A percentile compares a stretch with the other conserved stretches of the same genome.
phyloP scores from a whole-genome alignment of 2,888 invertebrate species.

The Caenorhabditis imperialis region DNA sequence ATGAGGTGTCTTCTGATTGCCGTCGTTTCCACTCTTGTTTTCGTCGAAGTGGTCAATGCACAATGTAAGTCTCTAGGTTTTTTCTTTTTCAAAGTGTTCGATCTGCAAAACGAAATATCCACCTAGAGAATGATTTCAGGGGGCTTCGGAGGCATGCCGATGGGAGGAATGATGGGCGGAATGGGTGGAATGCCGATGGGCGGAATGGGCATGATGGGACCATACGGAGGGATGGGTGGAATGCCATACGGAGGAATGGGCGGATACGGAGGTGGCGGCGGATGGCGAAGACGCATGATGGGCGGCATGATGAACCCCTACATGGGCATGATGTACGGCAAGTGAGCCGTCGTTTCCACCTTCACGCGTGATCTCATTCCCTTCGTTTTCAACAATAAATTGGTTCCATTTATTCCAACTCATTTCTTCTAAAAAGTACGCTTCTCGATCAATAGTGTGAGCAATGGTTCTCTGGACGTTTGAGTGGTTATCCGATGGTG shows the following conservation, averaged over 20 bases:
- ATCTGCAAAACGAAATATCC: too few relatives aligned
- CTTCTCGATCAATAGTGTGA: background rate
- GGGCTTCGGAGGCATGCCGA: constrained; percentile 21
- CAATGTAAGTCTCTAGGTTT: constrained; percentile 28
- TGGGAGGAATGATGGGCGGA: constrained; percentile 18
- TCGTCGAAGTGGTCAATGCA: constrained; percentile 16
- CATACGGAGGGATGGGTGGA: constrained; percentile 13
- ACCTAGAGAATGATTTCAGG: too few relatives aligned
- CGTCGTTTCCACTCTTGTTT: constrained; percentile 2
- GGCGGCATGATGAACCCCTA: constrained; percentile 46
- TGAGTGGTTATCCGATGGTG: constrained; percentile 37
- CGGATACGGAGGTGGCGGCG: constrained; percentile 5
- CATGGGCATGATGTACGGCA: constrained; percentile 50
- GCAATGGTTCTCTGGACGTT: constrained; percentile 20
- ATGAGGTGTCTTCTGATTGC: constrained; percentile 16
- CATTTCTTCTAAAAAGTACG: constrained; percentile 8
- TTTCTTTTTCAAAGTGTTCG: background rate
- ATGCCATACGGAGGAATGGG: constrained; percentile 35
- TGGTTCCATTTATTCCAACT: background rate
- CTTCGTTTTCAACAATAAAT: background rate
- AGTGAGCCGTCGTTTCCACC: background rate
- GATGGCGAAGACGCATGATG: constrained; percentile 50
- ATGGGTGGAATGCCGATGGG: constrained; percentile 25
- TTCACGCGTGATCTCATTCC: constrained; percentile 24
- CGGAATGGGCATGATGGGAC: constrained; percentile 27